These are phyloP conservation scores for Melozone crissalis DNA, from an alignment of 2,113 vertebrate genomes.

Conservation along the genomic window DNA sequence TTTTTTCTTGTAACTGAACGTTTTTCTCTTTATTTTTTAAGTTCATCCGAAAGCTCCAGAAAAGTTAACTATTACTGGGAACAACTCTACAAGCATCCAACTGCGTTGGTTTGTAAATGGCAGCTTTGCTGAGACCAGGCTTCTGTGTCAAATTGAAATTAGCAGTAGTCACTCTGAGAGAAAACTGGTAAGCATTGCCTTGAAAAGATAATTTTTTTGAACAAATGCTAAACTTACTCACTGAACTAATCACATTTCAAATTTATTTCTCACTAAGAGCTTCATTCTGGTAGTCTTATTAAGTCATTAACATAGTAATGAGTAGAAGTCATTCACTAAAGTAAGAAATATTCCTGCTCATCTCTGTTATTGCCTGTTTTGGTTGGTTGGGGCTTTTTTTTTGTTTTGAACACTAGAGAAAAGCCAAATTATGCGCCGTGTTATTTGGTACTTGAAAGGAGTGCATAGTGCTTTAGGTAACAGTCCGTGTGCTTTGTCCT, in stretches of 20 bases:
- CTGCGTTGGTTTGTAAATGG: constrained; percentile 73
- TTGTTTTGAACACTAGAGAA: not conserved
- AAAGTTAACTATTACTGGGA: constrained; percentile 55
- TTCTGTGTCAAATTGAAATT: constrained; percentile 76
- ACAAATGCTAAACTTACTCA: not conserved
- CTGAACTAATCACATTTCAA: not conserved
- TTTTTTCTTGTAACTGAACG: not conserved
- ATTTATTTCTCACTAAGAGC: not conserved
- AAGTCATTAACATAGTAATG: not conserved
- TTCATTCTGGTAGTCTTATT: not conserved
- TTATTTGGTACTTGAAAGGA: not conserved
- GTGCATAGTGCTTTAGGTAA: not conserved
- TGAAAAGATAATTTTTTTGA: not conserved
- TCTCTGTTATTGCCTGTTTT: not conserved
- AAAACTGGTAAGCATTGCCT: constrained; percentile 69
- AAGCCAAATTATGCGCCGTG: not conserved
- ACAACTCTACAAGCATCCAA: constrained; percentile 44
- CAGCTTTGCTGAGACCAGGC: constrained; percentile 65
- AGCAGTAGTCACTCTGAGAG: not conserved
- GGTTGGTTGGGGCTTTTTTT: not conserved
- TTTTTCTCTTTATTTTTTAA: constrained; percentile 45
- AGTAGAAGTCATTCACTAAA: not conserved
- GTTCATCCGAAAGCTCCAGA: constrained; percentile 70
- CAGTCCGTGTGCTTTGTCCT: not conserved
- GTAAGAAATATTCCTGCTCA: not conserved